Evolutionary conservation across 2,797 vertebrate species (phyloP).

Genomic region (Pampus argenteus): DNA sequence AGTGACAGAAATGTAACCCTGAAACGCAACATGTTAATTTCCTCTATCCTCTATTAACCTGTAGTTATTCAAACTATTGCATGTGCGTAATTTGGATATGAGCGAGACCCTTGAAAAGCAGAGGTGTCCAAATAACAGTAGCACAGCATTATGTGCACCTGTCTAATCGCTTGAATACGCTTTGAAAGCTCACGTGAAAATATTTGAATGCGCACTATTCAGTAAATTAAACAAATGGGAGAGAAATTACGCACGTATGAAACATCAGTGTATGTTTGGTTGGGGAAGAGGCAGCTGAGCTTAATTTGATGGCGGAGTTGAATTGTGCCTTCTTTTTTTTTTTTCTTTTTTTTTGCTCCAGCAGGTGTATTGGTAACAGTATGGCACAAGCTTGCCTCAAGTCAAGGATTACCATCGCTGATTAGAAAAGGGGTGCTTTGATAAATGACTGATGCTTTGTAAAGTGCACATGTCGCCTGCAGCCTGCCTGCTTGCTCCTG

Average conservation of each 20-base stretch:
- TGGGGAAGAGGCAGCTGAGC: constrained; percentile 9
- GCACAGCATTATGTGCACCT: constrained; percentile 35
- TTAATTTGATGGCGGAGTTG: neutral
- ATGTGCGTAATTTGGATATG: constrained; percentile 70
- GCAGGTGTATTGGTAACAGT: constrained; percentile 43
- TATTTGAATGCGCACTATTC: constrained; percentile 40
- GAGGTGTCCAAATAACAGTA: constrained; percentile 31
- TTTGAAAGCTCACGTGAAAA: constrained; percentile 36
- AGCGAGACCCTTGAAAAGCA: constrained; percentile 5
- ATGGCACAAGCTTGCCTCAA: constrained; percentile 12
- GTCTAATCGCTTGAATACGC: constrained; percentile 23
- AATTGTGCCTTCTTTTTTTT: neutral
- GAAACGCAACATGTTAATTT: neutral
- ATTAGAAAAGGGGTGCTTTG: constrained; percentile 36
- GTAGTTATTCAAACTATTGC: constrained; percentile 29
- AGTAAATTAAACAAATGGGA: constrained; percentile 51
- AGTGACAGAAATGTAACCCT: neutral
- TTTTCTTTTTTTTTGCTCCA: no score
- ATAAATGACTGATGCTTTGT: constrained; percentile 34
- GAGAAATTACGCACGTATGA: constrained; percentile 64
- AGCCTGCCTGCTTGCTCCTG: constrained; percentile 13
- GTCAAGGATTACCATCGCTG: constrained; percentile 22
- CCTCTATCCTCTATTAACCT: constrained; percentile 33
- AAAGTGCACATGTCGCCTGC: constrained; percentile 46
- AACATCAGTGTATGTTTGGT: constrained; percentile 29